A percentile compares a stretch with the other conserved stretches of the same genome.
These are phyloP conservation scores for Marmota flaviventris DNA, from an alignment of 2,113 vertebrate species.

Conservation along the genomic window DNA sequence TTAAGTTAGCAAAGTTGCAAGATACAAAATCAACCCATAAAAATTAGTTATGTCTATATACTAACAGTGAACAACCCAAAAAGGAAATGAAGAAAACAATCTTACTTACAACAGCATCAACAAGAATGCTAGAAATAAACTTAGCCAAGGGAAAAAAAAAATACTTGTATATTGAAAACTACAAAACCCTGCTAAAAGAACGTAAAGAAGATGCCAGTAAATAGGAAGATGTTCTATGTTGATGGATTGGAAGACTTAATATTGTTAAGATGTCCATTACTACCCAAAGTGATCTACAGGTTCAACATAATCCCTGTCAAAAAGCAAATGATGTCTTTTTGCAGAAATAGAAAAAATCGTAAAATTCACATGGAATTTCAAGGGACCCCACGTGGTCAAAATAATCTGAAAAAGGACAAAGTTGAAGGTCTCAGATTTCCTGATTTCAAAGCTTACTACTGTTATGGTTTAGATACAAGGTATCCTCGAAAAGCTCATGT, in stretches of 20 bases:
- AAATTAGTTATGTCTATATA: background rate
- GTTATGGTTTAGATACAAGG: too few species aligned
- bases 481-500: too few species aligned
- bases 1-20: background rate
- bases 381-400: background rate
- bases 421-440: background rate
- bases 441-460: slow-evolving; percentile 4
- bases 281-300: background rate
- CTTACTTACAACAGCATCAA: background rate
- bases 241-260: too few species aligned
- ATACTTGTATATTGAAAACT: background rate
- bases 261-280: too few species aligned
- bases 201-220: background rate
- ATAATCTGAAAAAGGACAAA: background rate
- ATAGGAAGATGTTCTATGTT: background rate
- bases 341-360: background rate
- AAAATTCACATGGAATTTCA: background rate
- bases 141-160: background rate
- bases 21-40: slow-evolving; percentile 27
- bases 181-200: background rate
- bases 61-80: background rate
- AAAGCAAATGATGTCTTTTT: background rate
- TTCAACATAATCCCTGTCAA: background rate
- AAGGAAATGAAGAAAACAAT: background rate
- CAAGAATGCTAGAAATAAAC: background rate